These are phyloP conservation scores for Alcis repandata DNA, from an alignment of 2,888 invertebrate species.

Conservation along the genomic window DNA sequence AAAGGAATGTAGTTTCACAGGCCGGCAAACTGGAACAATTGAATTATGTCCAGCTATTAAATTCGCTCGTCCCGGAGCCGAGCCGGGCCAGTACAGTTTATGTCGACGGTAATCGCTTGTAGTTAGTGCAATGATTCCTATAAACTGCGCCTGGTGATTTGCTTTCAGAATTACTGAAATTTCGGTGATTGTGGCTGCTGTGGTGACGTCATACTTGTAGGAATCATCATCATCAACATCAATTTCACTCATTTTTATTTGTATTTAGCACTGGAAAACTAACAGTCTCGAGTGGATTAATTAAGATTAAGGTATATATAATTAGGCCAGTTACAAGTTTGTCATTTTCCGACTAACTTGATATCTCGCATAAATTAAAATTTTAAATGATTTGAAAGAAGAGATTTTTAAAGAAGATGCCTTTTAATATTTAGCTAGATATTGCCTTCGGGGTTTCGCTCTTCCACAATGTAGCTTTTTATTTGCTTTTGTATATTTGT, in stretches of 20 bases:
- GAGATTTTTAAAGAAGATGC: too few species aligned
- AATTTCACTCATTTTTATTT: too few species aligned
- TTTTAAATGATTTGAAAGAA: too few species aligned
- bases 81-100: constrained; percentile 54
- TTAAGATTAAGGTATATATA: too few species aligned
- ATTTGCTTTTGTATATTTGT: too few species aligned
- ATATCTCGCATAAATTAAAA: too few species aligned
- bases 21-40: constrained; percentile 76
- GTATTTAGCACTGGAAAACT: too few species aligned
- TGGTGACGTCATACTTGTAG: neutral
- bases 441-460: too few species aligned
- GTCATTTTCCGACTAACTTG: too few species aligned
- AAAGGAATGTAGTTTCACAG: constrained; percentile 76
- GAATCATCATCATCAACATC: neutral
- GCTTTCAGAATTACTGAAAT: constrained; percentile 41
- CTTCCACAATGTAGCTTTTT: neutral
- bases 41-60: constrained; percentile 79
- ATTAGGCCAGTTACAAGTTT: too few species aligned
- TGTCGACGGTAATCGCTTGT: constrained; percentile 60
- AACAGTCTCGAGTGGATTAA: too few species aligned
- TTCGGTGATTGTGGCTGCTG: neutral
- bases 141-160: constrained; percentile 51
- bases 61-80: constrained; percentile 56
- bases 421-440: too few species aligned
- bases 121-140: constrained; percentile 54